phyloP scores from a whole-genome alignment of 2,888 invertebrate genomes.

The Nudaria mundana region DNA sequence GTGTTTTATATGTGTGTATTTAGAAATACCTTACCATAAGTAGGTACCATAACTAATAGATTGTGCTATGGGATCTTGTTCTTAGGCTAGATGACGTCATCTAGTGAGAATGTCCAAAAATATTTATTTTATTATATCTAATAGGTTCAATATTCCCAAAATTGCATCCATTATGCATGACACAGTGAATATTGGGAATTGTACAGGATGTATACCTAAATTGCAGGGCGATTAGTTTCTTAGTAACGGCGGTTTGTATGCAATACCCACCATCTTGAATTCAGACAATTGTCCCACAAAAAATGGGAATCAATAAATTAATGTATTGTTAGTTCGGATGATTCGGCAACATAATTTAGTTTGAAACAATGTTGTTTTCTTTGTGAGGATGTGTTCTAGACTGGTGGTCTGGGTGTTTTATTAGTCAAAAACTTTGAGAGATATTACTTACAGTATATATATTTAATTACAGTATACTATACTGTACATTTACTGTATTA shows the following conservation, averaged over 20 bases:
- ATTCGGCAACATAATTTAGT: constrained; percentile 17
- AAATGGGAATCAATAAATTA: constrained; percentile 38
- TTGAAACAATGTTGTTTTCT: background rate
- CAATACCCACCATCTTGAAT: constrained; percentile 16
- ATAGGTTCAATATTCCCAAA: too few relatives aligned
- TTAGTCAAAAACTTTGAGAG: too few relatives aligned
- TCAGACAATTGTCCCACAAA: constrained; percentile 31
- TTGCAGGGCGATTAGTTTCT: constrained; percentile 71
- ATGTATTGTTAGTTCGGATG: constrained; percentile 18
- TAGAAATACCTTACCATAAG: too few relatives aligned
- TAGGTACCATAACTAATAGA: too few relatives aligned
- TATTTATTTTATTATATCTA: too few relatives aligned
- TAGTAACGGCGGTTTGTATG: constrained; percentile 50
- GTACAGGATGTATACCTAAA: constrained; percentile 68
- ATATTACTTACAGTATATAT: too few relatives aligned
- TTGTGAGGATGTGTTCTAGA: constrained; percentile 5
- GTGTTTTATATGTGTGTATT: too few relatives aligned
- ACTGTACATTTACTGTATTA: too few relatives aligned
- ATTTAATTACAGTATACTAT: too few relatives aligned
- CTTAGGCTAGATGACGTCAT: too few relatives aligned
- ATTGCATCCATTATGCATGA: constrained; percentile 45
- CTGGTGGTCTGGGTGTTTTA: background rate
- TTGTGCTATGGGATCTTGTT: too few relatives aligned
- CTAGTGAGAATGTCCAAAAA: too few relatives aligned
- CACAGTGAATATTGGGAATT: constrained; percentile 39